These are phyloP conservation scores for Capreolus pygargus DNA, from an alignment of 2,113 vertebrate genomes.

Conservation along the genomic window DNA sequence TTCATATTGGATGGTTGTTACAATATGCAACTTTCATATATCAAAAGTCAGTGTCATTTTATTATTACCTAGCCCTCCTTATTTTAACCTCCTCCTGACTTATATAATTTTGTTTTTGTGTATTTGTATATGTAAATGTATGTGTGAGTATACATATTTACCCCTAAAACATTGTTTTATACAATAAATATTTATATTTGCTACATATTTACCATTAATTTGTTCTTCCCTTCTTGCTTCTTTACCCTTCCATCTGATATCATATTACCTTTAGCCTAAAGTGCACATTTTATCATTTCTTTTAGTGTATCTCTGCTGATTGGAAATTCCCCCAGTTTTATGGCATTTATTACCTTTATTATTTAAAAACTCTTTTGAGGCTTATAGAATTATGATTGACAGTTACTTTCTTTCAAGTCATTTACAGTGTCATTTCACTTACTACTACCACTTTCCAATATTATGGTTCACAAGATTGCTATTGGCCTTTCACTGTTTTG, in stretches of 20 bases:
- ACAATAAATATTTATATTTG: background rate
- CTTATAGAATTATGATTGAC: background rate
- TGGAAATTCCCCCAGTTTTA: background rate
- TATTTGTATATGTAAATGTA: background rate
- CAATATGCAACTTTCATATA: background rate
- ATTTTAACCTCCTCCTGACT: background rate
- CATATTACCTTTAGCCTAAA: background rate
- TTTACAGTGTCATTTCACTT: background rate
- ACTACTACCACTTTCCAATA: background rate
- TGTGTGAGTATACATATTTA: background rate
- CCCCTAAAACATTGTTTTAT: background rate
- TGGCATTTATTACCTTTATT: background rate
- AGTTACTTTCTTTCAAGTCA: background rate
- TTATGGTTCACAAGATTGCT: background rate
- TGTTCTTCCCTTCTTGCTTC: background rate
- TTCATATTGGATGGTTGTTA: background rate
- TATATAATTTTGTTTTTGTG: background rate
- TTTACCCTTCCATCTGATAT: background rate
- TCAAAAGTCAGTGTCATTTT: background rate
- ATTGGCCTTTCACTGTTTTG: background rate
- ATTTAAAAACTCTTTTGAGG: background rate
- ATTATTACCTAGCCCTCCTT: background rate
- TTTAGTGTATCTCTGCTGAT: background rate
- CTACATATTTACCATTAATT: background rate
- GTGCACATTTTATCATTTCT: background rate